phyloP scores from a whole-genome alignment of 1,140 invertebrate species.

The Lasioglossum baleicum region DNA sequence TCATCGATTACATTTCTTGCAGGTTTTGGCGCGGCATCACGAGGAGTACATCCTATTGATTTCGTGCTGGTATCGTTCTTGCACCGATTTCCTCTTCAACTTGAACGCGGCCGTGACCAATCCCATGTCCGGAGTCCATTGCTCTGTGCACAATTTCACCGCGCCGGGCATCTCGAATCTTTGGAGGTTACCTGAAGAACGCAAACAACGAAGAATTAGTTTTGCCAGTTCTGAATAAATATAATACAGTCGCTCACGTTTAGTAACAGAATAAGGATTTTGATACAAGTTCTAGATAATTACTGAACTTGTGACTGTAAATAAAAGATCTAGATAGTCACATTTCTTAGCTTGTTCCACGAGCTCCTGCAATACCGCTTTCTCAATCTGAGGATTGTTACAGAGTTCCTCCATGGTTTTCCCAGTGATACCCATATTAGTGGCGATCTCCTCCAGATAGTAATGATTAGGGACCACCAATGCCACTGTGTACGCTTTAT shows the following conservation, averaged over 20 bases:
- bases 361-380: slow-evolving; percentile 89
- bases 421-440: slow-evolving; percentile 82
- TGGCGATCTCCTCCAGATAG: slow-evolving; percentile 85
- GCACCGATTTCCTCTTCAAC: slow-evolving; percentile 96
- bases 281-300: too few species aligned
- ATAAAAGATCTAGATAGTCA: slow-evolving; percentile 76
- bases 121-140: slow-evolving; percentile 97
- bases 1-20: slow-evolving; percentile 45
- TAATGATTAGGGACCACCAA: slow-evolving; percentile 93
- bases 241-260: too few species aligned
- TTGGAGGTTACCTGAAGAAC: slow-evolving; percentile 86
- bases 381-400: slow-evolving; percentile 84
- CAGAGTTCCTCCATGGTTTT: slow-evolving; percentile 88
- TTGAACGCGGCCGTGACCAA: slow-evolving; percentile 99
- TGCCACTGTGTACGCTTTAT: slow-evolving; percentile 92
- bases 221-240: background rate
- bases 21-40: slow-evolving; percentile 80
- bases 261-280: too few species aligned
- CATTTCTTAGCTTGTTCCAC: slow-evolving; percentile 91
- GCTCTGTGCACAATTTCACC: slow-evolving; percentile 91
- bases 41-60: slow-evolving; percentile 96
- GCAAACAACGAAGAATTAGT: background rate
- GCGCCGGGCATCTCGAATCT: slow-evolving; percentile 96
- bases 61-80: slow-evolving; percentile 93
- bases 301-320: background rate